Percentiles rank a stretch among this genome's conserved stretches.
Conservation (phyloP, 2,888 invertebrate species). For the Portevinia maculata region DNA sequence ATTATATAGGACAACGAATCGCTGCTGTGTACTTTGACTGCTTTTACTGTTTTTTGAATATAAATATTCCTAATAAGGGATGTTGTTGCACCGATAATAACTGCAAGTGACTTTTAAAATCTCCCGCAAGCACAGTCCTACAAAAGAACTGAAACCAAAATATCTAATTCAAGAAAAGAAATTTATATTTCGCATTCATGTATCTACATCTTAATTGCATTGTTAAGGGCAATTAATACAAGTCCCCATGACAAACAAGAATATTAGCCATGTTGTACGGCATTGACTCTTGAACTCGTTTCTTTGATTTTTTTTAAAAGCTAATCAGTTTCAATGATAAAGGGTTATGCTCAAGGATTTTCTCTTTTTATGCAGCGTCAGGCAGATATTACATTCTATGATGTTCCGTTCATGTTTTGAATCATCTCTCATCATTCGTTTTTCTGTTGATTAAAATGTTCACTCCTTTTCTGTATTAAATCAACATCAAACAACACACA, state of each 20-base stretch:
- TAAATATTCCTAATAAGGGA: not conserved
- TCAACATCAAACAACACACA: conserved; percentile 67
- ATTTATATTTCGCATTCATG: conserved; percentile 37
- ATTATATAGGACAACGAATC: too few species aligned
- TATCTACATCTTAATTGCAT: conserved; percentile 56
- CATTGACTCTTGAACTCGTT: conserved; percentile 69
- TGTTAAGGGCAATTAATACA: conserved; percentile 69
- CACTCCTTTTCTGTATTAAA: conserved; percentile 18
- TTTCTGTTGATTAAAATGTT: conserved; percentile 10
- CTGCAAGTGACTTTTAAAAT: conserved; percentile 54
- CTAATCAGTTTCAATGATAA: conserved; percentile 60
- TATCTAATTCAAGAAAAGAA: conserved; percentile 52
- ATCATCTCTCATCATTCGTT: conserved; percentile 26
- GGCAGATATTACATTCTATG: conserved; percentile 37
- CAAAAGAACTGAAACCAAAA: conserved; percentile 50
- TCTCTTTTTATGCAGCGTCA: conserved; percentile 51
- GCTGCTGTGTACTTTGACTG: not conserved
- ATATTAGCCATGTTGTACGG: conserved; percentile 65
- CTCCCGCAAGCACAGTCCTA: conserved; percentile 43
- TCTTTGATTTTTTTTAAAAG: conserved; percentile 72
- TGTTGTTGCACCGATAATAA: conserved; percentile 41
- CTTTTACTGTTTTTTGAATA: conserved; percentile 14
- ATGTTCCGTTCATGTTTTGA: conserved; percentile 23
- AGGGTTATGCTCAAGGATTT: conserved; percentile 48
- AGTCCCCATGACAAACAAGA: conserved; percentile 57